Percentiles rank a stretch among this genome's conserved stretches.
Conservation (phyloP, 1,140 invertebrate genomes). For the Pygmarrhopalites habei region DNA sequence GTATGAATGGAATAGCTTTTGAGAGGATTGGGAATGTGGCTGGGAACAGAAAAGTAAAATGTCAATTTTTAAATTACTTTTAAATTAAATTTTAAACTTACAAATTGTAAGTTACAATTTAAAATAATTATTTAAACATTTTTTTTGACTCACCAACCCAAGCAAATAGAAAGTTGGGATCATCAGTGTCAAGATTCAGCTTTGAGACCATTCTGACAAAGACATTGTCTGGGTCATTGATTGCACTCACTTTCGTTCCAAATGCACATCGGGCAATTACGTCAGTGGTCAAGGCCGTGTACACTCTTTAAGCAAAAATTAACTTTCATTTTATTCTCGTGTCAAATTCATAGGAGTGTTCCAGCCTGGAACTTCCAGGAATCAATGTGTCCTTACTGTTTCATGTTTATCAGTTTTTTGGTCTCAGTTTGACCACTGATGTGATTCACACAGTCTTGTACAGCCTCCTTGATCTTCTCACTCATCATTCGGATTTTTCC, state of each 20-base stretch:
- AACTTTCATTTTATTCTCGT: background rate
- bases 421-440: background rate
- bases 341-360: too few relatives aligned
- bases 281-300: conserved; percentile 18
- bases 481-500: conserved; percentile 27
- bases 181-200: background rate
- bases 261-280: conserved; percentile 26
- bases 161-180: background rate
- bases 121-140: background rate
- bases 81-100: conserved; percentile 3
- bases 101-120: too few relatives aligned
- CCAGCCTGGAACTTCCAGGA: too few relatives aligned
- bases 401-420: background rate
- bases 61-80: background rate
- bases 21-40: conserved; percentile 20
- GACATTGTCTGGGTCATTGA: conserved; percentile 11
- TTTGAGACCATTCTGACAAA: background rate
- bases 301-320: conserved; percentile 15
- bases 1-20: conserved; percentile 8
- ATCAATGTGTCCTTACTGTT: conserved; percentile 16
- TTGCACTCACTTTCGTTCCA: conserved; percentile 14
- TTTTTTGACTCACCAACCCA: conserved; percentile 1
- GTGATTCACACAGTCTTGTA: conserved; percentile 7
- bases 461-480: conserved; percentile 10
- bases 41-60: background rate